phyloP scores from a whole-genome alignment of 1,140 invertebrate species.

The Anastrepha obliqua region DNA sequence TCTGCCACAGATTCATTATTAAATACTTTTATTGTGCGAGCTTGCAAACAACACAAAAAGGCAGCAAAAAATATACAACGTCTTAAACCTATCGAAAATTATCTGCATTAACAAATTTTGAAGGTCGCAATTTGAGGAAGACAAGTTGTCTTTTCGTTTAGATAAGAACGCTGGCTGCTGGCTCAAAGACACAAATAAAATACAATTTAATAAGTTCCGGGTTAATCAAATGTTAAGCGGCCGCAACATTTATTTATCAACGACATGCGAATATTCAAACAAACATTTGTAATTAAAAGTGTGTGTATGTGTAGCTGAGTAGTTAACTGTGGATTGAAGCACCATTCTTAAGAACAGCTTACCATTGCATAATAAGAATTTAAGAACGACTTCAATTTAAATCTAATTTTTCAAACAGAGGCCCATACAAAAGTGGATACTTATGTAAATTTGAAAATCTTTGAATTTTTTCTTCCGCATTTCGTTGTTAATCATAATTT shows the following conservation, averaged over 20 bases:
- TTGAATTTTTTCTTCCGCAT: not conserved
- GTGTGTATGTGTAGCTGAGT: too few species aligned
- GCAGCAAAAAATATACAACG: not conserved
- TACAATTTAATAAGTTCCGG: constrained; percentile 16
- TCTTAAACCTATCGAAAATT: not conserved
- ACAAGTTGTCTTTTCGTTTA: constrained; percentile 14
- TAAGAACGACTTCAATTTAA: too few species aligned
- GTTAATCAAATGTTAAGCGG: not conserved
- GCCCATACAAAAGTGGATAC: not conserved
- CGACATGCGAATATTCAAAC: constrained; percentile 3
- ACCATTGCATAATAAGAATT: too few species aligned
- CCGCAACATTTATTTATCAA: not conserved
- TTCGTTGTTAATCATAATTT: not conserved
- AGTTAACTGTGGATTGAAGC: too few species aligned
- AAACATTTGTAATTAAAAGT: not conserved
- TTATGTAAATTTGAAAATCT: not conserved
- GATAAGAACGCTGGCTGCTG: not conserved
- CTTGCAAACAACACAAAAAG: not conserved
- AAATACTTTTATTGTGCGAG: not conserved
- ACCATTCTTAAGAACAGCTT: too few species aligned
- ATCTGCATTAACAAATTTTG: not conserved
- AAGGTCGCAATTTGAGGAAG: constrained; percentile 28
- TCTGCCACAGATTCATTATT: not conserved
- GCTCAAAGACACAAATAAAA: not conserved
- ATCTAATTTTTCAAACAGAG: too few species aligned